Percentiles rank a stretch among this genome's conserved stretches.
Conservation (phyloP, 2,113 vertebrate species). For the Uria aalge region DNA sequence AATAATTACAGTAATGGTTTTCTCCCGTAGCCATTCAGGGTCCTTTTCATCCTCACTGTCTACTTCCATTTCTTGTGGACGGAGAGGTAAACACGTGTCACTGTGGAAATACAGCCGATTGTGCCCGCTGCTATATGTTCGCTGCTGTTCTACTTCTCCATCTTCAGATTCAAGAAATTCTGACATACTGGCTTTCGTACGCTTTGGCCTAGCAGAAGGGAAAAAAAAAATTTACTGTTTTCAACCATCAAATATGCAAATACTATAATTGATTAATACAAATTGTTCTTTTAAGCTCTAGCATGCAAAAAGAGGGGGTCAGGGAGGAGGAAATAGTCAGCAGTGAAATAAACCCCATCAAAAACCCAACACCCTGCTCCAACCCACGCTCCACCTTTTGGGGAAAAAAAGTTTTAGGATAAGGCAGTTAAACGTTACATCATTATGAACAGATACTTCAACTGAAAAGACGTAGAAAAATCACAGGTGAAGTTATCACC, state of each 20-base stretch:
- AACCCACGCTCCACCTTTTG: background rate
- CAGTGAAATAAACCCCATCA: background rate
- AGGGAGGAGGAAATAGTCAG: background rate
- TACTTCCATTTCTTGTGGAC: slow-evolving; percentile 97
- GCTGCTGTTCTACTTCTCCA: slow-evolving; percentile 94
- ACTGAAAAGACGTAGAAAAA: background rate
- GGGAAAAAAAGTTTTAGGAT: background rate
- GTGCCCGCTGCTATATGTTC: slow-evolving; percentile 96
- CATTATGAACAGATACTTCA: background rate
- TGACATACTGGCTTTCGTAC: slow-evolving; percentile 95
- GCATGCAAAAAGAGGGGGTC: background rate
- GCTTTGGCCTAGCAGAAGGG: slow-evolving; percentile 83
- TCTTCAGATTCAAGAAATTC: slow-evolving; percentile 98
- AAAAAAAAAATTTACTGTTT: background rate
- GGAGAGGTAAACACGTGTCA: slow-evolving; percentile 94
- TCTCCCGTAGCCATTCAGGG: slow-evolving; percentile 96
- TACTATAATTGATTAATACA: background rate
- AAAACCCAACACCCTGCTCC: background rate
- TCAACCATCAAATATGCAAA: background rate
- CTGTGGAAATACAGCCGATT: slow-evolving; percentile 98
- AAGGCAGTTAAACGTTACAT: background rate
- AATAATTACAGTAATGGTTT: slow-evolving; percentile 91
- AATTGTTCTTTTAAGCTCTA: background rate
- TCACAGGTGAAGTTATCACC: background rate
- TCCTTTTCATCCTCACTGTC: slow-evolving; percentile 98